Evolutionary conservation across 2,113 vertebrate species (phyloP).

Genomic region (Pomatorhinus ruficollis): DNA sequence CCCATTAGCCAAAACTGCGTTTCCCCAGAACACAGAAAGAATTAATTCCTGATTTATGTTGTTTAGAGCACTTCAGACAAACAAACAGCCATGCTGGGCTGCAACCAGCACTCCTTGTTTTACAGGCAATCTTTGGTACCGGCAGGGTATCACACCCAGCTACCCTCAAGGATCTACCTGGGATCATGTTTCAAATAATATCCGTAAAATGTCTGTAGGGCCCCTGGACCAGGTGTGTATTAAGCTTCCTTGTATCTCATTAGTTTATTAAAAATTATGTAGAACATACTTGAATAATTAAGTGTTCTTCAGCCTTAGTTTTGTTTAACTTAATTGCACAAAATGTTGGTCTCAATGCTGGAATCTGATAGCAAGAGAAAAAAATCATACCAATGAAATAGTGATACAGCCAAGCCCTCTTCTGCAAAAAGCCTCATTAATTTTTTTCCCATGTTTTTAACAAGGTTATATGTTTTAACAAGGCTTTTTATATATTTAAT

Average conservation of each 20-base stretch:
- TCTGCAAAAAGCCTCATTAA: not conserved
- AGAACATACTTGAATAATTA: not conserved
- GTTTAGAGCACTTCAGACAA: not conserved
- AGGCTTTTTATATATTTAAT: not conserved
- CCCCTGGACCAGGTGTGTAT: slow-evolving; percentile 92
- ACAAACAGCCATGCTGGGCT: not conserved
- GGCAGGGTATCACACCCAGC: slow-evolving; percentile 88
- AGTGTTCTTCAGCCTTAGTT: not conserved
- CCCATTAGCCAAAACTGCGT: not conserved
- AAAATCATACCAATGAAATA: not conserved
- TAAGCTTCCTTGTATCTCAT: not conserved
- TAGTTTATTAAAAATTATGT: not conserved
- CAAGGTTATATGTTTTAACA: not conserved
- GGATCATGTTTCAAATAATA: slow-evolving; percentile 95
- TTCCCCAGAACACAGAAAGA: not conserved
- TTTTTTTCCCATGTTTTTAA: not conserved
- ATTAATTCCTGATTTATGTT: not conserved
- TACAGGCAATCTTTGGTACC: slow-evolving; percentile 91
- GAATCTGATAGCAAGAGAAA: not conserved
- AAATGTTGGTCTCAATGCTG: not conserved
- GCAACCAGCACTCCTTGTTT: not conserved
- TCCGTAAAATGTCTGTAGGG: slow-evolving; percentile 90
- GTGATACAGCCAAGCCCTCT: not conserved
- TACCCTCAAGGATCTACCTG: slow-evolving; percentile 93
- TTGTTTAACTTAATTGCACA: not conserved